Evolutionary conservation across 2,797 vertebrate species (phyloP).

Genomic region (Trichosurus vulpecula): DNA sequence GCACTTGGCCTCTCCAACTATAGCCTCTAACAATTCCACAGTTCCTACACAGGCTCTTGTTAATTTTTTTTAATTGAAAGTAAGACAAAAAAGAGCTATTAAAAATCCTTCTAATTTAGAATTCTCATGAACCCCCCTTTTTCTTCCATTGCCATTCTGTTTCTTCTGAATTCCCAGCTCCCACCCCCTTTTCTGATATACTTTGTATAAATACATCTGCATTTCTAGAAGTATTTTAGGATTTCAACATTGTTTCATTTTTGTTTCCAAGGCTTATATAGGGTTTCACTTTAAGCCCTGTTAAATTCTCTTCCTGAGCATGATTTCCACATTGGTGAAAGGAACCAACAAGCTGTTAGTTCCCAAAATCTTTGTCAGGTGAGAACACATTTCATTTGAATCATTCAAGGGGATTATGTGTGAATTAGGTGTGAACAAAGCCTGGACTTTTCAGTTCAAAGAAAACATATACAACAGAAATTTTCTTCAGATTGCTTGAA

Average conservation of each 20-base stretch:
- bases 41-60: neutral
- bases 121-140: neutral
- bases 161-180: neutral
- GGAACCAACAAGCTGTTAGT: neutral
- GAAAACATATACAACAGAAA: neutral
- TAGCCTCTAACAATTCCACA: neutral
- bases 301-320: neutral
- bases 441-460: neutral
- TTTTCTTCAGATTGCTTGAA: neutral
- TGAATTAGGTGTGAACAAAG: neutral
- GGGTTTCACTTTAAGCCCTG: neutral
- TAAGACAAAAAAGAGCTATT: neutral
- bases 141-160: neutral
- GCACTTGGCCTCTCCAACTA: neutral
- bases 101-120: neutral
- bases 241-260: neutral
- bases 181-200: neutral
- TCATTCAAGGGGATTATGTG: neutral
- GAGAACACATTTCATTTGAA: neutral
- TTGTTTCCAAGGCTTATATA: neutral
- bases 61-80: constrained; percentile 20
- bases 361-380: neutral
- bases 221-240: neutral
- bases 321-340: neutral
- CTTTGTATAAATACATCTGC: neutral